phyloP scores from a whole-genome alignment of 2,888 invertebrate genomes.

The Octonoba sinensis region DNA sequence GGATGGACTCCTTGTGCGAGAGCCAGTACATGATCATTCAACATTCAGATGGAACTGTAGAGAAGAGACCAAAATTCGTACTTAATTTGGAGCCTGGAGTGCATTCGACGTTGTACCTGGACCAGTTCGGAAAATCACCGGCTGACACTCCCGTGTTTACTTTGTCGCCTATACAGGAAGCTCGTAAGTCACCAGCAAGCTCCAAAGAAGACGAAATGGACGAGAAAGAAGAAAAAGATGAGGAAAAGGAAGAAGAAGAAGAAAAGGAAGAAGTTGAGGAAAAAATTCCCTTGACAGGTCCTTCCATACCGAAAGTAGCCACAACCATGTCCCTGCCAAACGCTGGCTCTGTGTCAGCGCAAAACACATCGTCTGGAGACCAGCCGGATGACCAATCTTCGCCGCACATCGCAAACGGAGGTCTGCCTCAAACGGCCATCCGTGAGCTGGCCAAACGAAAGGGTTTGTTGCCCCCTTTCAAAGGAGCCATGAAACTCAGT shows the following conservation, averaged over 20 bases:
- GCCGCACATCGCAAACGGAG: constrained; percentile 72
- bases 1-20: constrained; percentile 85
- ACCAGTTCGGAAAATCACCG: constrained; percentile 78
- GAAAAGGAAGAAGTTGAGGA: background rate
- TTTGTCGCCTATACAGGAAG: constrained; percentile 90
- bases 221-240: constrained; percentile 67
- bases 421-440: constrained; percentile 74
- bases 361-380: constrained; percentile 7
- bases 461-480: constrained; percentile 49
- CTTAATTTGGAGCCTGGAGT: constrained; percentile 93
- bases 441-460: constrained; percentile 64
- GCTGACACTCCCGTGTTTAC: constrained; percentile 82
- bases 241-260: constrained; percentile 24
- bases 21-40: constrained; percentile 86
- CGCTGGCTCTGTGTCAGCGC: constrained; percentile 14
- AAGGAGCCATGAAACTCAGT: constrained; percentile 83
- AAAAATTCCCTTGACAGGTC: constrained; percentile 34
- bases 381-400: constrained; percentile 26
- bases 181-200: constrained; percentile 73
- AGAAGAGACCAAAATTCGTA: constrained; percentile 89
- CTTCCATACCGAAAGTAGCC: constrained; percentile 44
- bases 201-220: constrained; percentile 70
- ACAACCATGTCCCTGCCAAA: constrained; percentile 44
- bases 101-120: constrained; percentile 90
- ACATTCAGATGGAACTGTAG: constrained; percentile 90